phyloP scores from a whole-genome alignment of 30 jellyfish, hydroid and myxozoan genomes.

The Hydractinia symbiolongicarpus region DNA sequence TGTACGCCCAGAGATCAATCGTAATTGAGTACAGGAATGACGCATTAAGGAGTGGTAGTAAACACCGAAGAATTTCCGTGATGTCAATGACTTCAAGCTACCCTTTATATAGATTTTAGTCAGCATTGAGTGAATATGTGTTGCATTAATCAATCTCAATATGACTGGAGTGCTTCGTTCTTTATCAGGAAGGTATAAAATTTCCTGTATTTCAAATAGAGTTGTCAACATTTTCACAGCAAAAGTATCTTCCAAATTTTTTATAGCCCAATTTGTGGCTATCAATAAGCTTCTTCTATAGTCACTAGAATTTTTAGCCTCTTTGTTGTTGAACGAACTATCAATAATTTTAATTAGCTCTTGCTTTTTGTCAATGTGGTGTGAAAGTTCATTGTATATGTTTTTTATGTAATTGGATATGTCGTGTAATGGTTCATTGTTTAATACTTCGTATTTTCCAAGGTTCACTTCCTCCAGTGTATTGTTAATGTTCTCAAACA shows the following conservation, averaged over 20 bases:
- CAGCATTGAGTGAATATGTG: slow-evolving; percentile 3
- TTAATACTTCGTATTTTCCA: slow-evolving; percentile 9
- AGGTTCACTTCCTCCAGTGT: no score
- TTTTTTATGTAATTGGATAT: slow-evolving; percentile 13
- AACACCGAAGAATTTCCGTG: slow-evolving; percentile 3
- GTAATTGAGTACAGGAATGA: slow-evolving; percentile 2
- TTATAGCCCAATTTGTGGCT: not conserved
- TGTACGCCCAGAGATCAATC: slow-evolving; percentile 20
- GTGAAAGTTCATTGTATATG: slow-evolving; percentile 4
- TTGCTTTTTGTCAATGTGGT: not conserved
- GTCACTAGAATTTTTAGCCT: slow-evolving; percentile 13
- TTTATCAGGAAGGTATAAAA: slow-evolving; percentile 5
- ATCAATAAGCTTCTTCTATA: slow-evolving; percentile 1
- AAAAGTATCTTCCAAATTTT: not conserved
- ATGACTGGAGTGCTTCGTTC: not conserved
- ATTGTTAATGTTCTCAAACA: not conserved
- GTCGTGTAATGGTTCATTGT: slow-evolving; percentile 20
- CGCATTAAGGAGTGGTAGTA: slow-evolving; percentile 4
- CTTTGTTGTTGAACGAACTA: slow-evolving; percentile 4
- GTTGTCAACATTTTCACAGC: not conserved
- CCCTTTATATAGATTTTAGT: not conserved
- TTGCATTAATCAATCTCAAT: not conserved
- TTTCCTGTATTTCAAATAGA: slow-evolving; percentile 16
- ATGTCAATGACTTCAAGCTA: not conserved
- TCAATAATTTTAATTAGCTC: not conserved